phyloP scores from a whole-genome alignment of 2,888 invertebrate species.

The Eugnorisma glareosa region DNA sequence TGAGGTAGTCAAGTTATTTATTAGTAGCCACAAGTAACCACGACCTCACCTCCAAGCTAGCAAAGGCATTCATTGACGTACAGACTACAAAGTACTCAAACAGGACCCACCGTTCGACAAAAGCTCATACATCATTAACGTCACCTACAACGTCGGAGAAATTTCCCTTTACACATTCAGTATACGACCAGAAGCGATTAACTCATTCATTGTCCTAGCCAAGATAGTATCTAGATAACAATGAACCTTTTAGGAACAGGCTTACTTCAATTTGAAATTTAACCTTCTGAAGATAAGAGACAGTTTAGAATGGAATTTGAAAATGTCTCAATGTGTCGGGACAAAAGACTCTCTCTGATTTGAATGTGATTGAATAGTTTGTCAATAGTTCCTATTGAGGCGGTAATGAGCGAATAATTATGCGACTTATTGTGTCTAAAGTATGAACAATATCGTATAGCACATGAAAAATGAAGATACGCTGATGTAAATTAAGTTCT shows the following conservation, averaged over 20 bases:
- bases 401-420: slow-evolving; percentile 50
- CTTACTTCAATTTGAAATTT: slow-evolving; percentile 59
- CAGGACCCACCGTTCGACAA: slow-evolving; percentile 59
- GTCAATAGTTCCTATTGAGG: slow-evolving; percentile 58
- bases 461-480: background rate
- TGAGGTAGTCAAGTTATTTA: background rate
- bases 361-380: slow-evolving; percentile 75
- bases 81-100: slow-evolving; percentile 51
- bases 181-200: slow-evolving; percentile 72
- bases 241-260: slow-evolving; percentile 34
- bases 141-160: slow-evolving; percentile 68
- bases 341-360: slow-evolving; percentile 83
- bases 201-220: slow-evolving; percentile 70
- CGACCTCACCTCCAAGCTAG: background rate
- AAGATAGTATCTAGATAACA: slow-evolving; percentile 74
- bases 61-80: slow-evolving; percentile 33
- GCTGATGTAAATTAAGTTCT: background rate
- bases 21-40: slow-evolving; percentile 1
- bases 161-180: slow-evolving; percentile 79
- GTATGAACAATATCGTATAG: slow-evolving; percentile 1
- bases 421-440: slow-evolving; percentile 22
- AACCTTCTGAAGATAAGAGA: slow-evolving; percentile 53
- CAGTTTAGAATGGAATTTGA: slow-evolving; percentile 44
- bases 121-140: slow-evolving; percentile 72
- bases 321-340: slow-evolving; percentile 71